Conservation (phyloP, 30 jellyfish, hydroid and myxozoan genomes). For the Pseudorhiza aurosa region DNA sequence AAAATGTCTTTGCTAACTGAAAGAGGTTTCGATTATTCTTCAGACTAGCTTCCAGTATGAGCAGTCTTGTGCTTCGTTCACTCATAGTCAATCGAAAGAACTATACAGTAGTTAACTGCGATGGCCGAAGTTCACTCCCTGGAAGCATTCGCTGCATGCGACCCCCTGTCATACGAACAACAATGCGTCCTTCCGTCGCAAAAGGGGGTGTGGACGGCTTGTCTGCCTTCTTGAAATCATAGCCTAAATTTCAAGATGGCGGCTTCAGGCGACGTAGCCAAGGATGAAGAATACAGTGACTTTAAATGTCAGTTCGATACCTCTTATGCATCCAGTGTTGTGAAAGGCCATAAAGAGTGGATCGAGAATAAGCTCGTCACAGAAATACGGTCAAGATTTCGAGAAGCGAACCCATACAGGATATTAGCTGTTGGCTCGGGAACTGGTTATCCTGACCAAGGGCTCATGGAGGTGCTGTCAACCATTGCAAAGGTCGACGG, state of each 20-base stretch:
- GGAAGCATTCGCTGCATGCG: too few species aligned
- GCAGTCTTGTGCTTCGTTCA: too few species aligned
- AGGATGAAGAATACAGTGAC: not conserved
- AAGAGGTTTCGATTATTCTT: too few species aligned
- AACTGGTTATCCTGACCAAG: slow-evolving; percentile 35
- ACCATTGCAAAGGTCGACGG: slow-evolving; percentile 5
- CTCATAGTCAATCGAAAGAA: too few species aligned
- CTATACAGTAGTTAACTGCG: too few species aligned
- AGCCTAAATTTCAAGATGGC: slow-evolving; percentile 24
- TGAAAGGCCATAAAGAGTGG: slow-evolving; percentile 38
- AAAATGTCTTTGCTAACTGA: too few species aligned
- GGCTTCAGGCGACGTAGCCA: not conserved
- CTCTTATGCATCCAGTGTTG: not conserved
- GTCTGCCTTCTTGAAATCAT: too few species aligned
- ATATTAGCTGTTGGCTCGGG: slow-evolving; percentile 41
- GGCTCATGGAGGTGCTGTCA: slow-evolving; percentile 1
- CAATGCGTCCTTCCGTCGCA: not conserved
- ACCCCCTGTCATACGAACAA: too few species aligned
- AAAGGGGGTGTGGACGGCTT: slow-evolving; percentile 7
- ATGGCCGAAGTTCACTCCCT: too few species aligned
- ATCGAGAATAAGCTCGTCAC: slow-evolving; percentile 10
- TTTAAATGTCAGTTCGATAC: slow-evolving; percentile 15
- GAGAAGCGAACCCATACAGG: slow-evolving; percentile 9
- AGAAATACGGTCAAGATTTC: slow-evolving; percentile 8
- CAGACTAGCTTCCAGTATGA: too few species aligned